Percentiles rank a stretch among this genome's conserved stretches.
These are phyloP conservation scores for Bombylius major DNA, from an alignment of 2,888 invertebrate genomes.

Conservation along the genomic window DNA sequence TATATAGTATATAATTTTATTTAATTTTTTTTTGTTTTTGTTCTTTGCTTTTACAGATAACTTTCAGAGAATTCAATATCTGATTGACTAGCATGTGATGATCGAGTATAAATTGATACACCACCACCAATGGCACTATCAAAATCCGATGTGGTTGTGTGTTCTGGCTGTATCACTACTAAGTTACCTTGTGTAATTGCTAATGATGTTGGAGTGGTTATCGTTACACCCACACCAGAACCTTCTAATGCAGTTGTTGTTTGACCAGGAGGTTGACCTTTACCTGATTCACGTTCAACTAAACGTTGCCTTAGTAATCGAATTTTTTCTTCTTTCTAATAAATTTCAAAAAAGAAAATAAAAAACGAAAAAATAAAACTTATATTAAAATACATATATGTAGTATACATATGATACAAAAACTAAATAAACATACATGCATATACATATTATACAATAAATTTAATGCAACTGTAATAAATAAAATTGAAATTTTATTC, in stretches of 20 bases:
- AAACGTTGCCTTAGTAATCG: conserved; percentile 67
- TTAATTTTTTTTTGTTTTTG: background rate
- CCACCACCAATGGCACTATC: conserved; percentile 58
- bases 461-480: too few relatives aligned
- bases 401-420: too few relatives aligned
- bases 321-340: conserved; percentile 81
- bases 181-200: conserved; percentile 51
- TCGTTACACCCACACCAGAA: conserved; percentile 16
- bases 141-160: conserved; percentile 49
- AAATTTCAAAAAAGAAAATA: conserved; percentile 4
- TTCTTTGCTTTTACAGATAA: conserved; percentile 48
- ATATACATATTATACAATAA: too few relatives aligned
- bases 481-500: too few relatives aligned
- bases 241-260: background rate
- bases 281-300: conserved; percentile 60
- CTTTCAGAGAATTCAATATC: conserved; percentile 83
- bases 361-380: conserved; percentile 1
- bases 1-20: too few relatives aligned
- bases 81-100: conserved; percentile 71
- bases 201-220: conserved; percentile 48
- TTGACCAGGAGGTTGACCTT: conserved; percentile 33
- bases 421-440: too few relatives aligned
- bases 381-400: background rate
- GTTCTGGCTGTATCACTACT: conserved; percentile 61
- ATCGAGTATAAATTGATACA: conserved; percentile 62